Conservation (phyloP, 2,797 vertebrate species). For the Lepilemur septentrionalis region DNA sequence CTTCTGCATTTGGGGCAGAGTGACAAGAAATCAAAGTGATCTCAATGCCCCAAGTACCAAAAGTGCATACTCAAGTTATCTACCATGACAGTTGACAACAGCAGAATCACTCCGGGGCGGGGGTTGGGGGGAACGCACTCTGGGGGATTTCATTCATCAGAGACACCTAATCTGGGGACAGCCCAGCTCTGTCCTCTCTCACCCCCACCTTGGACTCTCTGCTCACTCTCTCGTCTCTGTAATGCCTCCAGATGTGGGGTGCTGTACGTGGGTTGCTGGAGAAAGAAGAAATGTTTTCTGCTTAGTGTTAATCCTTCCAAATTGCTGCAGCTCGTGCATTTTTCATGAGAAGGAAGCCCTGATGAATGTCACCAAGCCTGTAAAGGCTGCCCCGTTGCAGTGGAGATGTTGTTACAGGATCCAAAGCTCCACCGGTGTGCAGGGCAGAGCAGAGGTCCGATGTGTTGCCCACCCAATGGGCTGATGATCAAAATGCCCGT, state of each 20-base stretch:
- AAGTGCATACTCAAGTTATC: rapidly evolving
- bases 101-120: too few species aligned
- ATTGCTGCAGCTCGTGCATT: background rate
- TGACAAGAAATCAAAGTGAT: background rate
- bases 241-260: background rate
- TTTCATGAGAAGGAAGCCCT: background rate
- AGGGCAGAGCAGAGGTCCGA: background rate
- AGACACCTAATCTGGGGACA: background rate
- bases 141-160: background rate
- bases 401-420: background rate
- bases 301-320: background rate
- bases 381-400: background rate
- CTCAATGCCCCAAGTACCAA: background rate
- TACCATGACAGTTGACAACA: rapidly evolving
- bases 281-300: background rate
- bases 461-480: rapidly evolving
- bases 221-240: too few species aligned
- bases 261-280: background rate
- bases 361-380: too few species aligned
- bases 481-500: background rate
- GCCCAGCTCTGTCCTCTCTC: background rate
- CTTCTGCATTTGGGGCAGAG: background rate
- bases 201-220: background rate
- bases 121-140: background rate
- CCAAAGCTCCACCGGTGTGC: background rate